Percentiles rank a stretch among this genome's conserved stretches.
phyloP scores from a whole-genome alignment of 92 coral and sea anemone species.

The Pocillopora meandrina region DNA sequence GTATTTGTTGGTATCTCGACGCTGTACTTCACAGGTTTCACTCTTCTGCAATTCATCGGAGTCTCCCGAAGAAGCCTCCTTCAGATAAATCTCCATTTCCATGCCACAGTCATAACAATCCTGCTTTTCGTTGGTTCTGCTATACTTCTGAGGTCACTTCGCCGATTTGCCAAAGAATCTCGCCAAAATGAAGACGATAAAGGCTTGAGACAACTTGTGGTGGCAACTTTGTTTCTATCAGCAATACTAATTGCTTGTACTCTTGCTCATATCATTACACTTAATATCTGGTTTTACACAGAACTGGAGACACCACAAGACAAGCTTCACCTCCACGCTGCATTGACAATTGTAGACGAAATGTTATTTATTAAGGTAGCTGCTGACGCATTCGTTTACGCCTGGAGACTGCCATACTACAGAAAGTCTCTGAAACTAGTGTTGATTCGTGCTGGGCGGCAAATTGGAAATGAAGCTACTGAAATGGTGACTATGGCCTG shows the following conservation, averaged over 20 bases:
- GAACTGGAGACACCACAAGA: constrained; percentile 41
- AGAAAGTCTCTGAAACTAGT: too few relatives aligned
- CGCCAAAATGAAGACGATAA: not conserved
- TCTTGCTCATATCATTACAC: constrained; percentile 51
- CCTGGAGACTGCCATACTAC: too few relatives aligned
- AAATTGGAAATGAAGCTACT: too few relatives aligned
- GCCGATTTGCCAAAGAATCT: constrained; percentile 34
- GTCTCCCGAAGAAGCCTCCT: constrained; percentile 16
- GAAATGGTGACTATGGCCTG: too few relatives aligned
- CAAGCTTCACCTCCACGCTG: constrained; percentile 34
- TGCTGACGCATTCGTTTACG: too few relatives aligned
- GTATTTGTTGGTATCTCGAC: constrained; percentile 35
- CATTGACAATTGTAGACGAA: constrained; percentile 60
- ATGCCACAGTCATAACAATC: constrained; percentile 45
- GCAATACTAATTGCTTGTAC: constrained; percentile 53
- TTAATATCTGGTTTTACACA: constrained; percentile 34
- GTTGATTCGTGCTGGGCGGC: too few relatives aligned
- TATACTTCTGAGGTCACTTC: constrained; percentile 55
- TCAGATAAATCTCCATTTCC: constrained; percentile 63
- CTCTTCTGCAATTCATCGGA: constrained; percentile 48
- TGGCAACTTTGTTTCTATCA: constrained; percentile 51
- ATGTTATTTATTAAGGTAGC: too few relatives aligned
- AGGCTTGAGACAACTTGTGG: constrained; percentile 50
- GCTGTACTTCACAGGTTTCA: constrained; percentile 55
- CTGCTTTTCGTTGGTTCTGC: constrained; percentile 43